Evolutionary conservation across 2,888 invertebrate genomes (phyloP), one percentile per base, ranked within the genome.

Genomic region (Hydroisotoma schaefferi): DNA sequence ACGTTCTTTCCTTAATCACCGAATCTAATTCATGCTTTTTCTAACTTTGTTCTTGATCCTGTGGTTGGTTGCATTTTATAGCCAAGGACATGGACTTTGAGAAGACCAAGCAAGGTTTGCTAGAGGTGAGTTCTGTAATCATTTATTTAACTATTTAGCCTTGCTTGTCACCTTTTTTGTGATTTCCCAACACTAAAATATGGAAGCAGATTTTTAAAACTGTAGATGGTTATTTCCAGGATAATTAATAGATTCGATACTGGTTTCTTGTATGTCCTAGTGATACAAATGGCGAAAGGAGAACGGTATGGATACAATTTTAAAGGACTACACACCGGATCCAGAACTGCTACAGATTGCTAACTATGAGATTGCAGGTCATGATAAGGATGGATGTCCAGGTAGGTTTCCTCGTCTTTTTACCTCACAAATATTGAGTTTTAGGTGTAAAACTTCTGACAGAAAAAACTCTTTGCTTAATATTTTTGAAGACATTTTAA

Each of bases 71-170:
- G n/a, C n/a, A n/a, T 51, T n/a, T 61, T 66, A 10, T 55, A 67
- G 68, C 59, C 40, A 66, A 60, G 29, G 68, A 70, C 55, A 70
- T 70, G 70, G 68, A 70, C 28, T 43, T 67, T 25, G 70, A 68
- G 25, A 70, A 70, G 55, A 63, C 70, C 29, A 70, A 68, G 54
- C 60, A 62, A 29, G 68, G 58, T 4, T 53, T 70, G 22, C 52
- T 65, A 43, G 57, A 61, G 47, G 70, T 70, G 61, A 61, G 57
- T 22, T 27, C 22, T 22, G 8, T n/a, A n/a, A n/a, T n/a, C n/a
- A n/a, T n/a, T n/a, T n/a, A n/a, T n/a, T n/a, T n/a, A n/a, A n/a
- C n/a, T n/a, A n/a, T n/a, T n/a, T n/a, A n/a, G n/a, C n/a, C n/a
- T n/a, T n/a, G n/a, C n/a, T n/a, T n/a, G n/a, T n/a, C n/a, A n/a